A percentile compares a stretch with the other conserved stretches of the same genome.
Conservation (phyloP, 2,113 vertebrate genomes). For the Montifringilla adamsi region DNA sequence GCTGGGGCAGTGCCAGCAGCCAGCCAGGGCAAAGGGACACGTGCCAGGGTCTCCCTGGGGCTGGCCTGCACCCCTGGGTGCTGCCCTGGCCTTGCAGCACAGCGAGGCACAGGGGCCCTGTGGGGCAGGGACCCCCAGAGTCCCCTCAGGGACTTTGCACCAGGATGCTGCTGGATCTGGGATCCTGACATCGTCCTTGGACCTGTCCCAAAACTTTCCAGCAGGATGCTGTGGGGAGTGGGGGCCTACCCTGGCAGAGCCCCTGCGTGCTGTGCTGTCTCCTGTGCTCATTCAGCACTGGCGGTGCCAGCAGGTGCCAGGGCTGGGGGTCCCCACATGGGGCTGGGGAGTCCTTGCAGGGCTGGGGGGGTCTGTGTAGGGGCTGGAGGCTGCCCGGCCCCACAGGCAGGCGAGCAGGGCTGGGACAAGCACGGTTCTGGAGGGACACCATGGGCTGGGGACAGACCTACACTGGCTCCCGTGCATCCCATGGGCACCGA, state of each 20-base stretch:
- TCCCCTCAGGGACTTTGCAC: not conserved
- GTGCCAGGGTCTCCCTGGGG: rapidly evolving
- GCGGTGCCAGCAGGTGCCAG: rapidly evolving
- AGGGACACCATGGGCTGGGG: rapidly evolving
- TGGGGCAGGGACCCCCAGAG: not conserved
- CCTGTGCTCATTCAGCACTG: not conserved
- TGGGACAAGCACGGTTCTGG: rapidly evolving
- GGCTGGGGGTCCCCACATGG: not conserved
- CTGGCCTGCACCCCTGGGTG: not conserved
- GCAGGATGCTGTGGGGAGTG: rapidly evolving
- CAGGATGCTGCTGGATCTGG: not conserved
- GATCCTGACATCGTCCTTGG: not conserved
- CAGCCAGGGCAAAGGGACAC: too few relatives aligned
- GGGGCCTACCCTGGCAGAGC: rapidly evolving
- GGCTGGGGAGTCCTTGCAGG: not conserved
- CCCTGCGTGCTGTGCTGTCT: rapidly evolving
- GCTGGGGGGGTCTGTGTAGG: not conserved
- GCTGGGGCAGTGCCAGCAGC: not conserved
- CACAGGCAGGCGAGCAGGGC: rapidly evolving
- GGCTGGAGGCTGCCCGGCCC: not conserved
- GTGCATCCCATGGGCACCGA: rapidly evolving
- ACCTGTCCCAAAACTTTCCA: not conserved
- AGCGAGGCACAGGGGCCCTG: not conserved
- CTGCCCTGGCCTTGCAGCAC: not conserved
- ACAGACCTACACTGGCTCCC: rapidly evolving